Base-by-base conservation (phyloP, 2,888 invertebrate genomes). In the Cinara cedri region DNA sequence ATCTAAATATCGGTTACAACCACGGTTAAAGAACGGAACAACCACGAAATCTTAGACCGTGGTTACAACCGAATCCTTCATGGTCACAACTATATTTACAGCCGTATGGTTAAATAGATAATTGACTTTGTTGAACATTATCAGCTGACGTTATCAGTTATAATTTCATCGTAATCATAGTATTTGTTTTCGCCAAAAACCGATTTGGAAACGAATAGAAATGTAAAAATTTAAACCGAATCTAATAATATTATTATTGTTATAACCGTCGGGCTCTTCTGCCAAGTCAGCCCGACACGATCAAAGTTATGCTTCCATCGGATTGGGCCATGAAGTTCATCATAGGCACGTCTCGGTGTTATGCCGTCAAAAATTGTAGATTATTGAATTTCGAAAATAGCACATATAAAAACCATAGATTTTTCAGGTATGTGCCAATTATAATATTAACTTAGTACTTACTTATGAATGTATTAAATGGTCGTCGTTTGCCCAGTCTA, bases 141-240 rank as follows among this genome's bases (percentile, higher is more conserved):
- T 66, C 76, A 76, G 66, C 76, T 76, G 76, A 6, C 34, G 68
- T 76, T 76, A 76, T 76, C 76, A 76, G 26, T n/a, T n/a, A n/a
- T n/a, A n/a, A n/a, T n/a, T n/a, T n/a, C n/a, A n/a, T n/a, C n/a
- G n/a, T 10, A 10, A 14, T 55, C 16, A 14, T 63, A 9, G 34
- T 55, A 49, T 34, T 66, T 76, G 60, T 72, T 76, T 76, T 76
- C 55, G 65, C 66, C 68, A 76, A 68, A 76, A 34, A 68, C 42
- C 54, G 24, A 71, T 71, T 55, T 71, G 10, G 71, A 57, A 71
- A 34, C 34, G 6, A 34, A 55, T 55, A 34, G 54, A 26, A 54
- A 70, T 42, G 54, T 42, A 42, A 21, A 10, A 57, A 21, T 71
- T 55, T 16, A 42, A 70, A 70, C 49, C 11, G 26, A 68, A 4